phyloP scores from a whole-genome alignment of 2,888 invertebrate species.

The Caenorhabditis drosophilae region DNA sequence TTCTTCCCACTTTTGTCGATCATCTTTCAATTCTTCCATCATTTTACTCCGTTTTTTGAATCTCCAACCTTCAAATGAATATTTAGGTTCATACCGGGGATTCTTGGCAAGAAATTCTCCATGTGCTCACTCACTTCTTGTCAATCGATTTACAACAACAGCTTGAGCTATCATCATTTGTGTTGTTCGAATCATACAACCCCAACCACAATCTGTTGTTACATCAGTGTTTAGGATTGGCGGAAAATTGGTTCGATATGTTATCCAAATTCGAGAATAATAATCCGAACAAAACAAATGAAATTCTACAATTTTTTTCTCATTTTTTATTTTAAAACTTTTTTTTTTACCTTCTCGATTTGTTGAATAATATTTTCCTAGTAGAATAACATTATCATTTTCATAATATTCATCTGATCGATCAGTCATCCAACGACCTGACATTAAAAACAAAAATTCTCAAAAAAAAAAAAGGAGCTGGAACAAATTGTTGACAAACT shows the following conservation, averaged over 20 bases:
- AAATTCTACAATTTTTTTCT: background rate
- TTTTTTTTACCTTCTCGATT: slow-evolving; percentile 15
- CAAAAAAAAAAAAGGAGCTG: background rate
- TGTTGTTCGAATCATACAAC: slow-evolving; percentile 85
- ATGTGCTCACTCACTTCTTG: slow-evolving; percentile 77
- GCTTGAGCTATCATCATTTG: slow-evolving; percentile 92
- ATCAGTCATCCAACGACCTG: slow-evolving; percentile 47
- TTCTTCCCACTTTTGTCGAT: slow-evolving; percentile 24
- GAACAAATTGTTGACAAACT: slow-evolving; percentile 6
- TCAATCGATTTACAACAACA: slow-evolving; percentile 82
- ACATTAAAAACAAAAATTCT: background rate
- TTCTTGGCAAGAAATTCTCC: too few species aligned
- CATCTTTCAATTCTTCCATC: slow-evolving; percentile 9
- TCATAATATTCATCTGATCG: slow-evolving; percentile 41
- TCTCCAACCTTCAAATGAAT: slow-evolving; percentile 19
- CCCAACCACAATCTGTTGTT: slow-evolving; percentile 92
- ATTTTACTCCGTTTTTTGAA: slow-evolving; percentile 6
- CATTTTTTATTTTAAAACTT: slow-evolving; percentile 3
- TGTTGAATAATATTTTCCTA: slow-evolving; percentile 33
- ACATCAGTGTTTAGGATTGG: slow-evolving; percentile 40
- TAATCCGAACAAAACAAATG: slow-evolving; percentile 50
- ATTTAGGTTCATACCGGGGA: too few species aligned
- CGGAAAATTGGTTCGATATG: slow-evolving; percentile 76
- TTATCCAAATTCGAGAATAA: slow-evolving; percentile 73
- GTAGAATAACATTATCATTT: slow-evolving; percentile 28